These are phyloP conservation scores for Threskiornis aethiopicus DNA, from an alignment of 2,797 vertebrate species.

Conservation along the genomic window DNA sequence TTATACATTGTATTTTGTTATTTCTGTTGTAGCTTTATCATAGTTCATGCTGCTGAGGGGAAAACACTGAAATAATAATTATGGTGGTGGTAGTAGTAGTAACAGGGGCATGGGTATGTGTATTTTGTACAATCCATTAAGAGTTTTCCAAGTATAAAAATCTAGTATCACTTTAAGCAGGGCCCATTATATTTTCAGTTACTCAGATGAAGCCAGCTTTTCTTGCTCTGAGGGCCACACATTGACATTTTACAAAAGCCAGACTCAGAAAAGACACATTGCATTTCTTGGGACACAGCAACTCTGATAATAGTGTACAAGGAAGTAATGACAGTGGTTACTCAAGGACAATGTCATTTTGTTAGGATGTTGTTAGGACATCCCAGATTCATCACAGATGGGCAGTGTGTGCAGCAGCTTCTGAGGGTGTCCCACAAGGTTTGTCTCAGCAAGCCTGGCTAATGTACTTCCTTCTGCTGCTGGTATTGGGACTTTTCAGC, in stretches of 20 bases:
- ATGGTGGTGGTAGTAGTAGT: background rate
- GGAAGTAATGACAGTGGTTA: background rate
- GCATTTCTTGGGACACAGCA: background rate
- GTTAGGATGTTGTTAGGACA: background rate
- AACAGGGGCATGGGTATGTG: background rate
- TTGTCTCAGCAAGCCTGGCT: background rate
- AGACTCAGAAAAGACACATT: background rate
- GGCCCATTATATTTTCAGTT: background rate
- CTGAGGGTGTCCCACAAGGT: background rate
- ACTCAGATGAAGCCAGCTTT: background rate
- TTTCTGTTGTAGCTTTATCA: background rate
- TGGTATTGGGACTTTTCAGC: background rate
- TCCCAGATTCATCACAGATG: background rate
- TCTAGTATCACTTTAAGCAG: background rate
- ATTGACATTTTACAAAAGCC: background rate
- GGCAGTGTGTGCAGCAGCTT: background rate
- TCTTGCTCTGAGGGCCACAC: background rate
- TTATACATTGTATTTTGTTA: background rate
- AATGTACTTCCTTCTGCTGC: background rate
- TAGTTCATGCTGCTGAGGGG: background rate
- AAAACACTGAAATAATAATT: background rate
- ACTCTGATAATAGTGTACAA: background rate
- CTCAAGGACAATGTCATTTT: background rate
- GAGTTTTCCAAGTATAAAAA: background rate
- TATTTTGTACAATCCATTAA: background rate